Evolutionary conservation across 2,797 vertebrate species (phyloP).

Genomic region (Peromyscus melanophrys): DNA sequence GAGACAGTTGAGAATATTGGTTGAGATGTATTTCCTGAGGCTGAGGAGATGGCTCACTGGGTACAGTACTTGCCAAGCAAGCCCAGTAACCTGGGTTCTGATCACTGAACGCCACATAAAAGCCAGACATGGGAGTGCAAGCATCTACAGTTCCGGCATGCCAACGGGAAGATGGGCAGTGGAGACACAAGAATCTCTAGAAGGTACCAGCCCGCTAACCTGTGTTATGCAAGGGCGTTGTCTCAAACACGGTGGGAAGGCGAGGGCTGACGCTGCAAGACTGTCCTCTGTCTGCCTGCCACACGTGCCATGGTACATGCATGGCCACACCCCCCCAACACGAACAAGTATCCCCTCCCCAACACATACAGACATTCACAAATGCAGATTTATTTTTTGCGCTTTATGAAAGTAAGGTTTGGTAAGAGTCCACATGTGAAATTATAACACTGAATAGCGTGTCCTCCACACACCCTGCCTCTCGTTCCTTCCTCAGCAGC

Average conservation of each 20-base stretch:
- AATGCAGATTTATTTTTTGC: not conserved
- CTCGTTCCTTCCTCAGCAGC: not conserved
- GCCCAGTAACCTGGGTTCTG: not conserved
- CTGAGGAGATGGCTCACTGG: not conserved
- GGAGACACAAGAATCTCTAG: not conserved
- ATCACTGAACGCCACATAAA: not conserved
- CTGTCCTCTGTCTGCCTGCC: not conserved
- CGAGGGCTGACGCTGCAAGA: not conserved
- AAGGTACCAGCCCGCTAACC: not conserved
- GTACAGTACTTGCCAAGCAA: not conserved
- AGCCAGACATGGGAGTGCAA: not conserved
- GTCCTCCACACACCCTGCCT: not conserved
- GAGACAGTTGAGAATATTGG: constrained; percentile 10
- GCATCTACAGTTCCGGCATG: not conserved
- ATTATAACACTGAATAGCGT: not conserved
- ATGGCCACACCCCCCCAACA: not conserved
- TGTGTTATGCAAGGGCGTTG: not conserved
- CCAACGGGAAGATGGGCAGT: no score
- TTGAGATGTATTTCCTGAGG: constrained; percentile 29
- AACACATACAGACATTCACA: no score
- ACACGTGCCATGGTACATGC: not conserved
- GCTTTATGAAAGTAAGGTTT: not conserved
- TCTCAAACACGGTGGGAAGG: not conserved
- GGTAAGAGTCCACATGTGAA: constrained; percentile 41
- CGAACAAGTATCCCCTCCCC: not conserved